A percentile compares a stretch with the other conserved stretches of the same genome.
phyloP scores from a whole-genome alignment of 1,140 invertebrate genomes.

The Papilio glaucus region DNA sequence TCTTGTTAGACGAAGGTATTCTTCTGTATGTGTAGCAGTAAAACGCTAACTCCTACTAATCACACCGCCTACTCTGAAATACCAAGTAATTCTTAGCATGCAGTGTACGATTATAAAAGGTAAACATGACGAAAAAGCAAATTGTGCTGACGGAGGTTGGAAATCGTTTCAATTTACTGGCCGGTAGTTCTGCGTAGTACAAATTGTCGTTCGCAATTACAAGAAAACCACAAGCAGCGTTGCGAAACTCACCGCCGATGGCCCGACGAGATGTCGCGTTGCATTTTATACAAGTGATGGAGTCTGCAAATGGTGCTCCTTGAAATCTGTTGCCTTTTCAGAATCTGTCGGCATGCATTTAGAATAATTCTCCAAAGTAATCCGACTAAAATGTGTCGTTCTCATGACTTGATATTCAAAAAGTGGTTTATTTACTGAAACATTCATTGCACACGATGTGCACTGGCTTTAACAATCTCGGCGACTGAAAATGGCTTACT shows the following conservation, averaged over 20 bases:
- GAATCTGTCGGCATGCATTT: neutral
- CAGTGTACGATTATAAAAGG: neutral
- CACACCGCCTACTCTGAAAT: neutral
- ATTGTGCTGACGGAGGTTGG: neutral
- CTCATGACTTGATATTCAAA: conserved; percentile 1
- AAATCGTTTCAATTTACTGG: conserved; percentile 17
- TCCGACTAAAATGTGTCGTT: neutral
- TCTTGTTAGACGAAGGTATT: no score
- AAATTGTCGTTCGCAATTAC: conserved; percentile 17
- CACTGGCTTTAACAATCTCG: no score
- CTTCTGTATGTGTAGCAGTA: neutral
- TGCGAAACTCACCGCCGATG: conserved; percentile 3
- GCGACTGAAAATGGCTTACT: no score
- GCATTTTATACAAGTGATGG: neutral
- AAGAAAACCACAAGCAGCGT: conserved; percentile 7
- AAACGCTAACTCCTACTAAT: neutral
- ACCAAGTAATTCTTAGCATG: neutral
- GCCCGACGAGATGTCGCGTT: conserved; percentile 11
- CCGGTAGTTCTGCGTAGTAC: conserved; percentile 13
- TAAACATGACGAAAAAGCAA: neutral
- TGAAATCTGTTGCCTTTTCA: neutral
- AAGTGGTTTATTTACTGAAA: neutral
- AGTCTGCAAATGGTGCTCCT: neutral
- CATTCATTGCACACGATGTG: no score
- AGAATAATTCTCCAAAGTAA: neutral